Conservation (phyloP, 2,888 invertebrate genomes). For the Gerris lacustris region DNA sequence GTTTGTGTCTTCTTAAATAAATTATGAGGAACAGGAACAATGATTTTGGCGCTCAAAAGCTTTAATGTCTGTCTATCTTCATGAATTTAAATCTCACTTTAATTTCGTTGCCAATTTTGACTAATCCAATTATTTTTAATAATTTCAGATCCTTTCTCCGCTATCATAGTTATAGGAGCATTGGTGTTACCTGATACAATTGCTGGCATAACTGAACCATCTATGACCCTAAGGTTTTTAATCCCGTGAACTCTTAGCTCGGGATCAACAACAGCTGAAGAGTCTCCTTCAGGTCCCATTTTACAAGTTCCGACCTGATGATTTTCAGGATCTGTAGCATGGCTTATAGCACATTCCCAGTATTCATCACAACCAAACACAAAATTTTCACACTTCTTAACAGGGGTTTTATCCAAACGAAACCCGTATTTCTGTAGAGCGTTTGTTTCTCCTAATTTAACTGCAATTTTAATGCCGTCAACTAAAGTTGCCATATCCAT, state of each 20-base stretch:
- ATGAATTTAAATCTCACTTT: too few relatives aligned
- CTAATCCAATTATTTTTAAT: constrained; percentile 41
- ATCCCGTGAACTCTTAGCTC: constrained; percentile 42
- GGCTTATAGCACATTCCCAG: constrained; percentile 48
- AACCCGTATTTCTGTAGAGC: constrained; percentile 55
- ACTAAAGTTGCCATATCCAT: constrained; percentile 67
- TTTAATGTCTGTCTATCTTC: too few relatives aligned
- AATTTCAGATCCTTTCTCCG: constrained; percentile 45
- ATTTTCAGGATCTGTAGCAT: constrained; percentile 50
- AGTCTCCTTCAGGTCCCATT: constrained; percentile 47
- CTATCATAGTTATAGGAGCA: constrained; percentile 47
- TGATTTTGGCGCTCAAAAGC: too few relatives aligned
- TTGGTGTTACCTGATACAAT: constrained; percentile 47
- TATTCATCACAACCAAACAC: constrained; percentile 55
- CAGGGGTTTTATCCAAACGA: constrained; percentile 57
- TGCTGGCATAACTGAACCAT: constrained; percentile 45
- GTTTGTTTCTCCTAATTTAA: constrained; percentile 57
- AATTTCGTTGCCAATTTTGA: too few relatives aligned
- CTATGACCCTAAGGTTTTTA: constrained; percentile 42
- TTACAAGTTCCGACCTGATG: constrained; percentile 53
- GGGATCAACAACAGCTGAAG: constrained; percentile 46
- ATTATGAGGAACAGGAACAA: too few relatives aligned
- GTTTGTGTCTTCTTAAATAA: too few relatives aligned
- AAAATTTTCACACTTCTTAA: constrained; percentile 58
- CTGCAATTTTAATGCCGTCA: constrained; percentile 70